Conservation (phyloP, 2,113 vertebrate species). For the Nicator chloris region DNA sequence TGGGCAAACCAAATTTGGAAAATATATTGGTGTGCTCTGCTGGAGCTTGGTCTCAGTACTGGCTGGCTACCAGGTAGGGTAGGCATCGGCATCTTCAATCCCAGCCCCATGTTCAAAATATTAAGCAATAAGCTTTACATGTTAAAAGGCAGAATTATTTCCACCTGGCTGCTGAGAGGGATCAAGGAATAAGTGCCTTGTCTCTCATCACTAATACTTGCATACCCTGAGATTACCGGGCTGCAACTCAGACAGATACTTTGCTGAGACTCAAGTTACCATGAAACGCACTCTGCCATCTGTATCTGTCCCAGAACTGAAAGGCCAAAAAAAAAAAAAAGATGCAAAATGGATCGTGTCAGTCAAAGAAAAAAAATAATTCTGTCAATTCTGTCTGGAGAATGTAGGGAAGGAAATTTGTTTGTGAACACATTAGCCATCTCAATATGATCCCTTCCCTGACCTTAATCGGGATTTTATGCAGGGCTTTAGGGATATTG, state of each 20-base stretch:
- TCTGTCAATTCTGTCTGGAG: neutral
- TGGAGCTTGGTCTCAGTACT: neutral
- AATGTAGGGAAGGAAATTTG: slow-evolving; percentile 29
- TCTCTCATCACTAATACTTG: neutral
- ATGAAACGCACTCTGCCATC: neutral
- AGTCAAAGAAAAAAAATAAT: neutral
- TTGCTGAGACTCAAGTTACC: neutral
- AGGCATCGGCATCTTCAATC: neutral
- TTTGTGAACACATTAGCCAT: slow-evolving; percentile 21
- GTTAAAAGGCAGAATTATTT: slow-evolving; percentile 32
- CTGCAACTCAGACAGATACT: neutral
- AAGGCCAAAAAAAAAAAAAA: neutral
- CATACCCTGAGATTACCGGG: neutral
- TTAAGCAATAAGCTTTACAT: neutral
- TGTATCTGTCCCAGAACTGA: neutral
- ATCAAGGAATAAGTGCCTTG: neutral
- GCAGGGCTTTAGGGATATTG: slow-evolving; percentile 49
- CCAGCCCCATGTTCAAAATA: neutral
- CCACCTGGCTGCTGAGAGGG: neutral
- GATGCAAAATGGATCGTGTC: neutral
- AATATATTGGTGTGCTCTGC: neutral
- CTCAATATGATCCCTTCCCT: slow-evolving; percentile 25
- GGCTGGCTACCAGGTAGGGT: neutral
- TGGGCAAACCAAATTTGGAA: neutral
- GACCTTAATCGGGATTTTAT: slow-evolving; percentile 46